Evolutionary conservation across 2,888 invertebrate genomes (phyloP).

Genomic region (Ashinkailepas kermadecensis): DNA sequence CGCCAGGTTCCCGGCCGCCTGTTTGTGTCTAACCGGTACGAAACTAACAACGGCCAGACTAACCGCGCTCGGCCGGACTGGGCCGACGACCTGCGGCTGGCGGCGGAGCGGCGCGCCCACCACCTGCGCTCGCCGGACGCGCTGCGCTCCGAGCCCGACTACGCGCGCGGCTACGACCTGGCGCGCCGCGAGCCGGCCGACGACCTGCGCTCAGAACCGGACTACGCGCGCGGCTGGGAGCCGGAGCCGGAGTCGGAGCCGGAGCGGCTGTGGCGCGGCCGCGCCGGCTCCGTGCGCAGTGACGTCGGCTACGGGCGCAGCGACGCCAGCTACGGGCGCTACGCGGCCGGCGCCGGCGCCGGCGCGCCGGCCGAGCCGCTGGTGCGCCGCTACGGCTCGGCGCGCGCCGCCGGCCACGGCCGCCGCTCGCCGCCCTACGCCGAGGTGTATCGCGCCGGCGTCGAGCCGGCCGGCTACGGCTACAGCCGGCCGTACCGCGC

Average conservation of each 20-base stretch:
- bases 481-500: neutral
- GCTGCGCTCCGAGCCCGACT: constrained; percentile 15
- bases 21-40: constrained; percentile 17
- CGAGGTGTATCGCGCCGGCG: neutral
- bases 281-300: constrained; percentile 1
- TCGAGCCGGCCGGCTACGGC: neutral
- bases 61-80: constrained; percentile 3
- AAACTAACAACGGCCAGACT: constrained; percentile 15
- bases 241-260: neutral
- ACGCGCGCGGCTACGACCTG: neutral
- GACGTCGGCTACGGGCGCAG: neutral
- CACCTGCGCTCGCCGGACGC: neutral
- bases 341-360: neutral
- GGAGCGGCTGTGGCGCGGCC: constrained; percentile 7
- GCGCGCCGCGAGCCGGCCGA: neutral
- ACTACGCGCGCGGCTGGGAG: neutral
- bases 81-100: neutral
- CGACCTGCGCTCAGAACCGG: constrained; percentile 15
- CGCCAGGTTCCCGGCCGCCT: neutral
- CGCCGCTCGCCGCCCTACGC: constrained; percentile 21
- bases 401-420: neutral
- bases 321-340: neutral
- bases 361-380: neutral
- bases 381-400: constrained; percentile 3
- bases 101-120: neutral